Conservation (phyloP, 2,113 vertebrate species). For the Benitochromis conjunctus region DNA sequence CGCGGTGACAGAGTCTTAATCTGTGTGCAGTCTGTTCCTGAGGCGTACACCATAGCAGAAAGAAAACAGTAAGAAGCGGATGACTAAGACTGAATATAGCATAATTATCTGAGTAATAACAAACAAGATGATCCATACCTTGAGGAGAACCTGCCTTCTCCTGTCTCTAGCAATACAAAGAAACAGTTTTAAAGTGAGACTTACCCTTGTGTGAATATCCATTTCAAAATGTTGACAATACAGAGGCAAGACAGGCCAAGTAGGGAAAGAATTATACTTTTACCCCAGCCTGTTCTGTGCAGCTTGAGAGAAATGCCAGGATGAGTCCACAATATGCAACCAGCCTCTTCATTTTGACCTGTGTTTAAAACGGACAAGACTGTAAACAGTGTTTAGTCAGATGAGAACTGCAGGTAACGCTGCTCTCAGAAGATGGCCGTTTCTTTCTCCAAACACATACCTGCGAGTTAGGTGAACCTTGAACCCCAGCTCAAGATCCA, state of each 20-base stretch:
- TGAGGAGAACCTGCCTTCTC: background rate
- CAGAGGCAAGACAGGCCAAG: background rate
- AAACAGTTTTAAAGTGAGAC: background rate
- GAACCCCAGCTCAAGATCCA: background rate
- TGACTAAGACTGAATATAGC: background rate
- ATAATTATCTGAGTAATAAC: background rate
- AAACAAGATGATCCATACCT: background rate
- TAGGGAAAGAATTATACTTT: background rate
- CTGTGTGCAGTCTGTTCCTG: slow-evolving; percentile 56
- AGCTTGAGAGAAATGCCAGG: background rate
- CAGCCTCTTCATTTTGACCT: slow-evolving; percentile 28
- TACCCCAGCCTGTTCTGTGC: slow-evolving; percentile 11
- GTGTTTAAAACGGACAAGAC: background rate
- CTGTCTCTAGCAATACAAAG: background rate
- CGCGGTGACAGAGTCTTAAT: slow-evolving; percentile 28
- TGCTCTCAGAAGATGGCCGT: background rate
- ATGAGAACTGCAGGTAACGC: background rate
- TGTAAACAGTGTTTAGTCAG: background rate
- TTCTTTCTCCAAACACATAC: background rate
- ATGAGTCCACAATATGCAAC: background rate
- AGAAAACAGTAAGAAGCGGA: background rate
- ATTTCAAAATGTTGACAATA: background rate
- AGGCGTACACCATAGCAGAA: background rate
- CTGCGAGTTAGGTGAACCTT: background rate
- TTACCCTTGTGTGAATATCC: background rate